These are phyloP conservation scores for Latrodectus elegans DNA, from an alignment of 2,888 invertebrate genomes.

Conservation along the genomic window DNA sequence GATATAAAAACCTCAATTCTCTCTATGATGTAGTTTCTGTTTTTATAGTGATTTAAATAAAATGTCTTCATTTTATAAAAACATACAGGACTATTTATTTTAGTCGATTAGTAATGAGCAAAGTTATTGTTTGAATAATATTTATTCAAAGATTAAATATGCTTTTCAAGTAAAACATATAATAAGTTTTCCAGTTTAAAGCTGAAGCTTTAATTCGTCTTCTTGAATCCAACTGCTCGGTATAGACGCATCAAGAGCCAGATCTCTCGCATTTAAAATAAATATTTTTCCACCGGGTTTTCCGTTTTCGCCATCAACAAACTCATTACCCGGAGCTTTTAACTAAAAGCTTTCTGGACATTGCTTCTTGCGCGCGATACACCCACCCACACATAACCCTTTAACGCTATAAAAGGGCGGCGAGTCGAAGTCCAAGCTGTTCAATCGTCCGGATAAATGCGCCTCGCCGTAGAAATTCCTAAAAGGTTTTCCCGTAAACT, in stretches of 20 bases:
- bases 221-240: neutral
- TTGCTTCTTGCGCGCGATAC: neutral
- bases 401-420: constrained; percentile 21
- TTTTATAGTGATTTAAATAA: too few relatives aligned
- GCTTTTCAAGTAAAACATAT: too few relatives aligned
- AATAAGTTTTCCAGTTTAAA: too few relatives aligned
- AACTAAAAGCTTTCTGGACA: constrained; percentile 32
- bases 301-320: neutral
- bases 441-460: constrained; percentile 32
- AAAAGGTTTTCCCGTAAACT: constrained; percentile 29
- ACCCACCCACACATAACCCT: neutral
- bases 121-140: too few relatives aligned
- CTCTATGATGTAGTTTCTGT: too few relatives aligned
- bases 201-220: too few relatives aligned
- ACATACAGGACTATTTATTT: too few relatives aligned
- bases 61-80: too few relatives aligned
- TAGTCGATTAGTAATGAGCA: too few relatives aligned
- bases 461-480: neutral
- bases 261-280: neutral
- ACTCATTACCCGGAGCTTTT: constrained; percentile 7
- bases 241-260: neutral
- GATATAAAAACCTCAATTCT: too few relatives aligned
- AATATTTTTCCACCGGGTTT: neutral
- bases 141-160: too few relatives aligned
- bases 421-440: constrained; percentile 1